phyloP scores from a whole-genome alignment of 2,888 invertebrate species.

The Buathra laborator region DNA sequence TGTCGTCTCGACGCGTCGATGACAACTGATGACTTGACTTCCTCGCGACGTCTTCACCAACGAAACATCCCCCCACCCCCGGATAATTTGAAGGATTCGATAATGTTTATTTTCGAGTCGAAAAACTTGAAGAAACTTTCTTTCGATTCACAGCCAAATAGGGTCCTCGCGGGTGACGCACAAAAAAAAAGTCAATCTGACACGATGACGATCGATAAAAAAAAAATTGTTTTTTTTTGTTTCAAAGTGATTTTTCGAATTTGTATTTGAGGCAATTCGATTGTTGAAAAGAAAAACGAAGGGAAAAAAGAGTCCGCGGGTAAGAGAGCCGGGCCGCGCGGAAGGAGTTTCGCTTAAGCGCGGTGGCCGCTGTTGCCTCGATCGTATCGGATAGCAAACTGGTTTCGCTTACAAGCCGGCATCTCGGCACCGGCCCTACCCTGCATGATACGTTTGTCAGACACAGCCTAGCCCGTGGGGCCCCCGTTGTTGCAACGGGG shows the following conservation, averaged over 20 bases:
- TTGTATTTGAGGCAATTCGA: not conserved
- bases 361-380: constrained; percentile 82
- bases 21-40: constrained; percentile 15
- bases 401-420: constrained; percentile 85
- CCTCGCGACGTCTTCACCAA: not conserved
- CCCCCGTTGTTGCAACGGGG: constrained; percentile 68
- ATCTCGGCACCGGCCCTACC: constrained; percentile 85
- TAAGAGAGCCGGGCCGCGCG: constrained; percentile 32
- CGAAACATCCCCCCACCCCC: not conserved
- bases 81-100: too few species aligned
- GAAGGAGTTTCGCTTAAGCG: constrained; percentile 55
- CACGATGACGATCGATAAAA: too few species aligned
- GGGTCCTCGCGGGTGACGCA: too few species aligned
- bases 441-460: constrained; percentile 84
- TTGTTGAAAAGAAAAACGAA: not conserved
- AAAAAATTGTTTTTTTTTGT: not conserved
- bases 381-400: constrained; percentile 85
- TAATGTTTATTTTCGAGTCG: too few species aligned
- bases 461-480: constrained; percentile 81
- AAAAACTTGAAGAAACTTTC: too few species aligned
- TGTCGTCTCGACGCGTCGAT: constrained; percentile 14
- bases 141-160: too few species aligned
- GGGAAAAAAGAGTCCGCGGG: not conserved
- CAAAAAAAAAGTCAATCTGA: too few species aligned
- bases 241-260: not conserved